Conservation (phyloP, 1,140 invertebrate genomes). For the Conus betulinus region DNA sequence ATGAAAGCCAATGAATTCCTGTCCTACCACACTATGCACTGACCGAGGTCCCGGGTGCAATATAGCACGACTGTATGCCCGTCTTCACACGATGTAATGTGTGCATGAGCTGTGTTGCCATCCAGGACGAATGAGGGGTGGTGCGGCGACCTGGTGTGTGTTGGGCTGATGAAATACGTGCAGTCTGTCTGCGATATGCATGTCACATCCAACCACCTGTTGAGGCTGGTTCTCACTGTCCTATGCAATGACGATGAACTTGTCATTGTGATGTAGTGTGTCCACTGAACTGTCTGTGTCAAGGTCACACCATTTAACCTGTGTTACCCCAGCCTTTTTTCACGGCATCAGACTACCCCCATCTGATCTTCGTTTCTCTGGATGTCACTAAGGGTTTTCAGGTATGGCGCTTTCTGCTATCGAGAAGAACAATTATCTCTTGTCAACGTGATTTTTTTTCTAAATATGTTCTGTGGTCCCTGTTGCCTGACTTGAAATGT, state of each 20-base stretch:
- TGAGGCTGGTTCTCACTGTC: constrained; percentile 25
- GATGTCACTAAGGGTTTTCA: neutral
- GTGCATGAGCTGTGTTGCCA: constrained; percentile 10
- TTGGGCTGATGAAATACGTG: constrained; percentile 33
- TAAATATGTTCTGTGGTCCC: neutral
- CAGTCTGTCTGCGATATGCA: constrained; percentile 16
- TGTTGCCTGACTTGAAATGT: neutral
- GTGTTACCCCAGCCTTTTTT: constrained; percentile 1
- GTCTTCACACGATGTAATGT: neutral
- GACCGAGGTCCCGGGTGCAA: neutral
- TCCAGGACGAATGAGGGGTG: constrained; percentile 4
- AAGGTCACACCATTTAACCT: constrained; percentile 3
- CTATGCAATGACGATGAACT: constrained; percentile 36
- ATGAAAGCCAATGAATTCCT: neutral
- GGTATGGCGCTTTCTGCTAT: neutral
- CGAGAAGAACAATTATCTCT: neutral
- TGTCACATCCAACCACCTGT: constrained; percentile 10
- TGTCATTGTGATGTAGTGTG: constrained; percentile 17
- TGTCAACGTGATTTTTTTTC: neutral
- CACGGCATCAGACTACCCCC: neutral
- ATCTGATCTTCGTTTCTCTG: neutral
- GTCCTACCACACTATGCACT: neutral
- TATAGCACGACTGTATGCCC: neutral
- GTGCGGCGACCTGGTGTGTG: constrained; percentile 18
- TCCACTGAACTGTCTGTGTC: constrained; percentile 48